Evolutionary conservation across 2,797 vertebrate species (phyloP), one percentile per base, ranked within the genome.

Genomic region (Alfaro cultratus): DNA sequence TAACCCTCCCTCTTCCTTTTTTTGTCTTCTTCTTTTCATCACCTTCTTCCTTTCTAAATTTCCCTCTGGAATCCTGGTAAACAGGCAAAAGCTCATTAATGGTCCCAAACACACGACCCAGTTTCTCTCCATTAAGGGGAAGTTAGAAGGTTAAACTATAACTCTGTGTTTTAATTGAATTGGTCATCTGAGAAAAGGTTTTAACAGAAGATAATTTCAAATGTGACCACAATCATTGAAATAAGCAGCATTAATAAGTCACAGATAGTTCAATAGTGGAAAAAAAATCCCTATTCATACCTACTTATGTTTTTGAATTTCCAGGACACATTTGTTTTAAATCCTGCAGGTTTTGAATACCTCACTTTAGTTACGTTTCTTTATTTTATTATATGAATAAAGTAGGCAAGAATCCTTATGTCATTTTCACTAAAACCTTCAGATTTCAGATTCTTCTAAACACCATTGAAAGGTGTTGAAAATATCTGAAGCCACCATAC

Each of bases 1-100:
- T 0, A 26, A 26, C 68, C 85, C 89, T 73, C 84, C 88, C 83
- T 85, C 73, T 87, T 89, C 88, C 77, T 77, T 16, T 70, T 53
- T 82, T 70, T 23, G 34, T 82, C 74, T 49, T 60, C 75, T 77
- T 21, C 53, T 81, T 79, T 4, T 34, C 13, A 0, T 51, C 55
- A 29, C 60, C 78, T 21, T 77, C 41, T 84, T 83, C 84, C 73
- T 80, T 64, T 46, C 53, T 34, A 6, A 41, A 74, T 70, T 91
- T 64, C 81, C 79, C 47, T 64, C 78, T 12, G 84, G 80, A 2
- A 47, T 55, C 2, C 77, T 86, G 79, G 85, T 81, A 83, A 77
- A 51, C 23, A 73, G 67, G 81, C 83, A 43, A 29, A 8, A 76
- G 72, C 67, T 80, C 16, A 34, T 88, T 86, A 86, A 87, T 74